Conservation (phyloP, 2,113 vertebrate species). For the Spermophilus dauricus region DNA sequence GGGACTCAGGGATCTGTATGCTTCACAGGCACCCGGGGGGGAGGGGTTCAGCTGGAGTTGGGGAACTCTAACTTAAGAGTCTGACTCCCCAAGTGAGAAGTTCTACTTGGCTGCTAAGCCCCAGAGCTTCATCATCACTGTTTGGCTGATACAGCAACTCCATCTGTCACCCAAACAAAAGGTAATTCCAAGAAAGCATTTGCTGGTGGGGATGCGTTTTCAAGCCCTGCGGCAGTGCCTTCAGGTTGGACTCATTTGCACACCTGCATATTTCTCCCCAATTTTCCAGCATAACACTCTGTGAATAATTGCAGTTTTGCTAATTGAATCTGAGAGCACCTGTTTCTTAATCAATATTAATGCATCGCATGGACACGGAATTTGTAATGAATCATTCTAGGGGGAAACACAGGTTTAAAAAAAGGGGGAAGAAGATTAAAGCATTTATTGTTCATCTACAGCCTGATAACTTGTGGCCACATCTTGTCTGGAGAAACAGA, state of each 20-base stretch:
- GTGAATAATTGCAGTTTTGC: conserved; percentile 80
- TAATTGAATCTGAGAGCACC: conserved; percentile 82
- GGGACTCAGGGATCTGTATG: background rate
- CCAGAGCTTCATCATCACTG: background rate
- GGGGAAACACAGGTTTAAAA: background rate
- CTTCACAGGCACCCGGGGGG: background rate
- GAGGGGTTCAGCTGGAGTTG: background rate
- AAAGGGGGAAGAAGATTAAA: background rate
- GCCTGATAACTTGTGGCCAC: background rate
- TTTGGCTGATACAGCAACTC: background rate
- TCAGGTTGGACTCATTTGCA: conserved; percentile 59
- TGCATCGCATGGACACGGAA: conserved; percentile 65
- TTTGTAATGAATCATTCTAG: conserved; percentile 76
- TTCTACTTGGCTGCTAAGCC: background rate
- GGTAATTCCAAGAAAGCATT: background rate
- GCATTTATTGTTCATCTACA: background rate
- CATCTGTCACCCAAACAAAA: conserved; percentile 34
- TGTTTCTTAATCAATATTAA: conserved; percentile 85
- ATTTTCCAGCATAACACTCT: conserved; percentile 65
- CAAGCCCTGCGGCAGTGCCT: background rate
- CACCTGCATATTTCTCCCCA: conserved; percentile 71
- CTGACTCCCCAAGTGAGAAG: background rate
- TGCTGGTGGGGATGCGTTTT: background rate
- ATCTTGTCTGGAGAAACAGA: background rate
- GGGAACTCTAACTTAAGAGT: background rate